A percentile compares a stretch with the other conserved stretches of the same genome.
Conservation (phyloP, 2,888 invertebrate genomes). For the Tinea semifulvella region DNA sequence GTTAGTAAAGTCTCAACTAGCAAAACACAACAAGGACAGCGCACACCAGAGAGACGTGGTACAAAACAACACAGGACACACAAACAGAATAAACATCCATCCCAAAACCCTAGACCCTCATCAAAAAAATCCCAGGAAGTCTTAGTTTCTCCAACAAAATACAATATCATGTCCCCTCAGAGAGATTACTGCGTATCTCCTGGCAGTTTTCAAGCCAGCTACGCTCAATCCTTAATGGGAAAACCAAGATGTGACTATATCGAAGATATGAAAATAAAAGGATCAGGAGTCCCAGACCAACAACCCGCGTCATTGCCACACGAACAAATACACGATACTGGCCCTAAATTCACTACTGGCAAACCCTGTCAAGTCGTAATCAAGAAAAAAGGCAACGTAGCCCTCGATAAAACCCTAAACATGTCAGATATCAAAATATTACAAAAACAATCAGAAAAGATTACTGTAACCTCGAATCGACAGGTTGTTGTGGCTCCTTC, state of each 20-base stretch:
- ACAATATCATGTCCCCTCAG: constrained; percentile 32
- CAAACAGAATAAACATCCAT: constrained; percentile 29
- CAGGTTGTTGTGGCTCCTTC: constrained; percentile 48
- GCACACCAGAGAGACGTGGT: constrained; percentile 14
- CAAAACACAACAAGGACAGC: constrained; percentile 43
- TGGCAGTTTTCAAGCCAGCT: constrained; percentile 56
- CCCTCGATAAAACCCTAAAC: constrained; percentile 43
- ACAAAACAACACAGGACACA: constrained; percentile 18
- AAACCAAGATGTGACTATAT: constrained; percentile 45
- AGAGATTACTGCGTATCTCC: constrained; percentile 48
- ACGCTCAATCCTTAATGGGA: constrained; percentile 48
- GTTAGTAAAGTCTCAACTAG: constrained; percentile 62
- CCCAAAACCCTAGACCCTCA: constrained; percentile 30
- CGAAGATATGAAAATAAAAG: constrained; percentile 43
- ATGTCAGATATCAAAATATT: constrained; percentile 52
- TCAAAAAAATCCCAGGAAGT: constrained; percentile 39
- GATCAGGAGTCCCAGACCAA: constrained; percentile 41
- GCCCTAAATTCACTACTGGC: constrained; percentile 33
- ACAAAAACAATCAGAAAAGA: constrained; percentile 46
- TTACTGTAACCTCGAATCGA: constrained; percentile 52
- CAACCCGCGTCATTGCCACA: constrained; percentile 38
- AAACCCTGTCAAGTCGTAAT: constrained; percentile 54
- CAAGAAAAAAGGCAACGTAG: constrained; percentile 41
- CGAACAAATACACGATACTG: constrained; percentile 37
- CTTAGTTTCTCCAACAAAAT: constrained; percentile 33